Evolutionary conservation across 1,140 invertebrate genomes (phyloP), one percentile per base, ranked within the genome.

Genomic region (Arion vulgaris): DNA sequence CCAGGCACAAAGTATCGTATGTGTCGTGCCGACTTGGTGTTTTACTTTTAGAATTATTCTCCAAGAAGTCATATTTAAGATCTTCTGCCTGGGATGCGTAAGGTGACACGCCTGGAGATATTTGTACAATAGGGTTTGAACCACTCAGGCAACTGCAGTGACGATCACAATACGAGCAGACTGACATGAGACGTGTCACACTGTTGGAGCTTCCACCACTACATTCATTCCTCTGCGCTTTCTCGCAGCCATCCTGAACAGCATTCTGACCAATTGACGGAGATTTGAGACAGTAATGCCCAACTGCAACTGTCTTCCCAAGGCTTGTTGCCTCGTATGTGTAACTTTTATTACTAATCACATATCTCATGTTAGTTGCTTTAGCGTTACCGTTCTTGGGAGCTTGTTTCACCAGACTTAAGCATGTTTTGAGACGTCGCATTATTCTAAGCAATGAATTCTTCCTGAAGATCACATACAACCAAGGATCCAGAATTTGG

Each of bases 401-500:
- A 5, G 39, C 32, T 9, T 45, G 53, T 28, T 77, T 68, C 32
- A n/a, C 26, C 17, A 28, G n/a, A 23, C 78, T 80, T 26, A 85
- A 45, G 49, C 81, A 86, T 11, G 77, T 17, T 81, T 88, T 88
- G 57, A 89, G 73, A 39, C 83, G 82, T 66, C 74, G 85, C 28
- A 87, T 69, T 9, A 87, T 72, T 83, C 89, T 88, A 0, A 86
- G 66, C 53, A 91, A 78, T 13, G 88, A 82, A 28, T 86, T 86
- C 80, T 88, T 89, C 57, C 90, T 77, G 5, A 91, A 83, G 5
- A 93, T 88, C 81, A 93, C 92, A 83, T 93, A 93, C 11, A 93
- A 87, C 92, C 92, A 93, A 5, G 92, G 92, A 79, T 93, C 92
- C 36, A 93, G 85, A 69, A 93, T 92, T 81, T 93, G 92, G 83